These are phyloP conservation scores for Polia nebulosa DNA, from an alignment of 2,888 invertebrate genomes.

Conservation along the genomic window DNA sequence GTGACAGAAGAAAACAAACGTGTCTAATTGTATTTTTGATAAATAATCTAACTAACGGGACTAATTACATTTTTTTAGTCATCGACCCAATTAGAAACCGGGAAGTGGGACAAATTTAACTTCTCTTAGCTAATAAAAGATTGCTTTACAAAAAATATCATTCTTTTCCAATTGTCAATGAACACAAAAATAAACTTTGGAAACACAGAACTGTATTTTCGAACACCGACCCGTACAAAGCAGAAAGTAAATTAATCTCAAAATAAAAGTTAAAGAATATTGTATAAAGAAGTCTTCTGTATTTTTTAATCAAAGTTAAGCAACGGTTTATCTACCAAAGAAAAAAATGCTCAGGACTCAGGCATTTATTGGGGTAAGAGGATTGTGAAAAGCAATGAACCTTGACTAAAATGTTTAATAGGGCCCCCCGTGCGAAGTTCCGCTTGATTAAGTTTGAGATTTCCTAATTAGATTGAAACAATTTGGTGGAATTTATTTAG, in stretches of 20 bases:
- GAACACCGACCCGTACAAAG: background rate
- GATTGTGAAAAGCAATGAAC: constrained; percentile 58
- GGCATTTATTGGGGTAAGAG: constrained; percentile 41
- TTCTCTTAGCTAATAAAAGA: no score
- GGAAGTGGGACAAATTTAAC: no score
- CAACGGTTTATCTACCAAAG: constrained; percentile 27
- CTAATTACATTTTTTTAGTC: no score
- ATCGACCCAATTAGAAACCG: no score
- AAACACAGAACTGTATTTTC: background rate
- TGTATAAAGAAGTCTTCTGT: constrained; percentile 13
- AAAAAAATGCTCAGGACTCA: constrained; percentile 35
- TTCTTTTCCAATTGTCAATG: background rate
- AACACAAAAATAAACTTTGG: background rate
- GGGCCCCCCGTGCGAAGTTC: constrained; percentile 49
- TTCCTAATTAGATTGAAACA: constrained; percentile 62
- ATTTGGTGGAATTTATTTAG: constrained; percentile 52
- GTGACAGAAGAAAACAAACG: no score
- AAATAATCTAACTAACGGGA: no score
- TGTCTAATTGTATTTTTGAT: no score
- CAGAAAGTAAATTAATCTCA: constrained; percentile 12
- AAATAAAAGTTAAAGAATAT: constrained; percentile 34
- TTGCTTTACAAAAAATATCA: background rate
- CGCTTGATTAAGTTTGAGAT: constrained; percentile 63
- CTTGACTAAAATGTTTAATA: constrained; percentile 58
- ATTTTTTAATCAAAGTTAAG: constrained; percentile 57